phyloP scores from a whole-genome alignment of 2,888 invertebrate genomes.

The Dromius quadrimaculatus region DNA sequence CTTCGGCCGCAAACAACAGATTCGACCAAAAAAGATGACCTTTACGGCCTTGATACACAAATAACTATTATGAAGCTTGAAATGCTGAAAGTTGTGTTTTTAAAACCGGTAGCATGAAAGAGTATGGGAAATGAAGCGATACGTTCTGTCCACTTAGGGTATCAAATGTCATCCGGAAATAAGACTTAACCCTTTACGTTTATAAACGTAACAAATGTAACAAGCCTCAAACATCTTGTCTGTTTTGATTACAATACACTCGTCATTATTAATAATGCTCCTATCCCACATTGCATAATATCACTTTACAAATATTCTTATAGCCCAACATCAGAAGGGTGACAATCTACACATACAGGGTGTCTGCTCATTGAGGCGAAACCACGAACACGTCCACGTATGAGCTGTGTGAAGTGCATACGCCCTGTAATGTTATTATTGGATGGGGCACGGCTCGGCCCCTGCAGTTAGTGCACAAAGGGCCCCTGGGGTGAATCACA shows the following conservation, averaged over 20 bases:
- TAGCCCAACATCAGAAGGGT: no score
- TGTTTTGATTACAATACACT: conserved; percentile 4
- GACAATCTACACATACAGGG: no score
- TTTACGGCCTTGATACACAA: no score
- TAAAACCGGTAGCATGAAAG: neutral
- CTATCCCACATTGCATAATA: neutral
- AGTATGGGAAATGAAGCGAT: neutral
- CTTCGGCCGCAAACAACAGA: no score
- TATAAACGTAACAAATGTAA: neutral
- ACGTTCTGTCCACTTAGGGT: neutral
- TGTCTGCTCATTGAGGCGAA: no score
- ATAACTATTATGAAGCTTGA: no score
- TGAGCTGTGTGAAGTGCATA: conserved; percentile 46
- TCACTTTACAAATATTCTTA: neutral
- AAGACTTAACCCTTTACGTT: conserved; percentile 1
- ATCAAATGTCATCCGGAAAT: neutral
- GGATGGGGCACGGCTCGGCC: conserved; percentile 62
- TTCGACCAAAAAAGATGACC: no score
- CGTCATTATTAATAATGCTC: neutral
- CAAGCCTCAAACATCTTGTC: neutral
- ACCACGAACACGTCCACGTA: neutral
- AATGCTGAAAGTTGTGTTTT: no score
- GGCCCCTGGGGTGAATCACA: conserved; percentile 63
- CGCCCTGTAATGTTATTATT: conserved; percentile 58
- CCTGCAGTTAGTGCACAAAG: conserved; percentile 64